Conservation (phyloP, 1,140 invertebrate genomes). For the Drosophila lacertosa region DNA sequence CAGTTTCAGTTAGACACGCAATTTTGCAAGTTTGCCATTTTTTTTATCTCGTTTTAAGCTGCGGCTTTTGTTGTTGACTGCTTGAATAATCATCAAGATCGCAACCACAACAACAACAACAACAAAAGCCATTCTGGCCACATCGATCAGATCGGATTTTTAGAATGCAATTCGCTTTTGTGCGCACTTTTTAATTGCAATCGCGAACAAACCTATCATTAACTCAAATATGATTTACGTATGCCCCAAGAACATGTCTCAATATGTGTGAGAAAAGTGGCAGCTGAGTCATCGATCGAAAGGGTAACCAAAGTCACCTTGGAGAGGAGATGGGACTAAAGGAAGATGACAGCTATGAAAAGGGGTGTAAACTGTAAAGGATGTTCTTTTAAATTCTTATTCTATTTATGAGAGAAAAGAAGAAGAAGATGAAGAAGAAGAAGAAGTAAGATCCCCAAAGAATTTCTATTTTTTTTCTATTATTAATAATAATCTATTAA, state of each 20-base stretch:
- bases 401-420: too few relatives aligned
- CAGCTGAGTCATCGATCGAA: constrained; percentile 52
- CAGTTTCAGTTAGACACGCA: too few relatives aligned
- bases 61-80: constrained; percentile 16
- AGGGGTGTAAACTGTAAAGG: too few relatives aligned
- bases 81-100: constrained; percentile 54
- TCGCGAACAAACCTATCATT: constrained; percentile 54
- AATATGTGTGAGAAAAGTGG: constrained; percentile 59
- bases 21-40: too few relatives aligned
- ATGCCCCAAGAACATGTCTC: constrained; percentile 2
- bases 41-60: constrained; percentile 15
- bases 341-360: too few relatives aligned
- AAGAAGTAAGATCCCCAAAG: too few relatives aligned
- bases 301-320: neutral
- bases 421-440: too few relatives aligned
- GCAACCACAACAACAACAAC: neutral
- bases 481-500: too few relatives aligned
- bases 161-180: constrained; percentile 16
- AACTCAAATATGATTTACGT: constrained; percentile 26
- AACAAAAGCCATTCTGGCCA: constrained; percentile 5
- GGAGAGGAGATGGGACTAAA: neutral
- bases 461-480: too few relatives aligned
- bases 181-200: constrained; percentile 5
- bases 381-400: too few relatives aligned
- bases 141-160: constrained; percentile 18